phyloP scores from a whole-genome alignment of 2,888 invertebrate species.

The Holacanthella duospinosa region DNA sequence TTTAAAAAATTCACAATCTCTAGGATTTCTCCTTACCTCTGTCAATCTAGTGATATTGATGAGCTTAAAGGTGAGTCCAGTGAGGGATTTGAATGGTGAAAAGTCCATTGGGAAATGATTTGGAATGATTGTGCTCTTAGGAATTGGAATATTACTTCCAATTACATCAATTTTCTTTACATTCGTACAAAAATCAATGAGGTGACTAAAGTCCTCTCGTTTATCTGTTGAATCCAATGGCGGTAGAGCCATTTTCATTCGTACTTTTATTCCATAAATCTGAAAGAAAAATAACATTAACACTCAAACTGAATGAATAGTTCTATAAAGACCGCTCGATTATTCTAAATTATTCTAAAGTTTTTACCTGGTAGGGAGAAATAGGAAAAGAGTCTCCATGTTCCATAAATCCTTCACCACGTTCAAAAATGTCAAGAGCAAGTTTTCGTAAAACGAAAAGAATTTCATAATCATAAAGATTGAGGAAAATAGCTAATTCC shows the following conservation, averaged over 20 bases:
- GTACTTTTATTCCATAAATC: conserved; percentile 79
- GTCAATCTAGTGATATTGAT: conserved; percentile 47
- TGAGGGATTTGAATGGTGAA: conserved; percentile 68
- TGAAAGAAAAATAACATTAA: conserved; percentile 45
- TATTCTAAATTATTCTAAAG: background rate
- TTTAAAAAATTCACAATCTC: conserved; percentile 43
- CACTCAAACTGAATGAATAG: background rate
- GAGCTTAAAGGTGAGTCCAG: conserved; percentile 52
- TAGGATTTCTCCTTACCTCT: conserved; percentile 17
- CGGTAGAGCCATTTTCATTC: conserved; percentile 76
- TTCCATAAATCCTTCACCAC: conserved; percentile 59
- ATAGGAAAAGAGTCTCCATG: conserved; percentile 56
- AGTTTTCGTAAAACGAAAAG: conserved; percentile 72
- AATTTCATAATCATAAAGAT: conserved; percentile 82
- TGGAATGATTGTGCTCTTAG: conserved; percentile 73
- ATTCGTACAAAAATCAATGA: conserved; percentile 75
- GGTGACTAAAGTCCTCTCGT: conserved; percentile 78
- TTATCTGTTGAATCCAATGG: conserved; percentile 64
- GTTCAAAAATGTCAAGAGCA: conserved; percentile 63
- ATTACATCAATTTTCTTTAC: conserved; percentile 56
- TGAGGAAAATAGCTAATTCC: conserved; percentile 69
- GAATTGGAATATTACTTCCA: conserved; percentile 57
- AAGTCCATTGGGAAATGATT: conserved; percentile 70
- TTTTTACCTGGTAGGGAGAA: conserved; percentile 62
- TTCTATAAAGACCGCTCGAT: background rate